Evolutionary conservation across 2,113 vertebrate genomes (phyloP).

Genomic region (Desmodus rotundus): DNA sequence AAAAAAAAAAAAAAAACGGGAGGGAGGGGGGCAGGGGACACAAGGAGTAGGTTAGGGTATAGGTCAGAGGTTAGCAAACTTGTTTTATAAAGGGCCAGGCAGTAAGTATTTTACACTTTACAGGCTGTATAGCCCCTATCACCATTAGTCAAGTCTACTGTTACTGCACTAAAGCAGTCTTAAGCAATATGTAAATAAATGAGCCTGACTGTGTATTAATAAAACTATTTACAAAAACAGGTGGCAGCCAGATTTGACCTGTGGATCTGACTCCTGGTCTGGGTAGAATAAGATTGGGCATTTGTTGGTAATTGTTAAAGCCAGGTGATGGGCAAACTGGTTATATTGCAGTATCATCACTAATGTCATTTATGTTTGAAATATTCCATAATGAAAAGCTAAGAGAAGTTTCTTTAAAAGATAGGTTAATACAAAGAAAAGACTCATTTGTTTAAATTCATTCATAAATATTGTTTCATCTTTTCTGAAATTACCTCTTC

Average conservation of each 20-base stretch:
- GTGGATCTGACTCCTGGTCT: not conserved
- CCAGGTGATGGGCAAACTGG: not conserved
- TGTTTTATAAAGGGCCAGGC: not conserved
- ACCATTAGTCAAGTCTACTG: not conserved
- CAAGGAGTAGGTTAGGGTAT: not conserved
- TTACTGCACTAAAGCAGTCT: not conserved
- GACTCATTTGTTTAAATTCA: not conserved
- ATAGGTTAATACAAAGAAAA: not conserved
- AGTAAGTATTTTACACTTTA: not conserved
- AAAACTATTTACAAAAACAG: not conserved
- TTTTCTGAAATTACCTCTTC: constrained; percentile 52
- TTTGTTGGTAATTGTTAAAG: not conserved
- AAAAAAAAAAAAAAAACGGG: too few species aligned
- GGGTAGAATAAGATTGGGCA: not conserved
- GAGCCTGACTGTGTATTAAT: not conserved
- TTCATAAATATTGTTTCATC: not conserved
- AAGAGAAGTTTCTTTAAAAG: not conserved
- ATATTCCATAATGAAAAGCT: not conserved
- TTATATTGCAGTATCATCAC: not conserved
- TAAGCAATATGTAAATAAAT: not conserved
- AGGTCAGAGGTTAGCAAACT: not conserved
- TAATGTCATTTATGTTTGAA: not conserved
- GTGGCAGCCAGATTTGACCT: not conserved
- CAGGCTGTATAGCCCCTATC: not conserved
- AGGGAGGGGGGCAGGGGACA: not conserved